A percentile compares a stretch with the other conserved stretches of the same genome.
Evolutionary conservation across 2,113 vertebrate species (phyloP).

Genomic region (Apus apus): DNA sequence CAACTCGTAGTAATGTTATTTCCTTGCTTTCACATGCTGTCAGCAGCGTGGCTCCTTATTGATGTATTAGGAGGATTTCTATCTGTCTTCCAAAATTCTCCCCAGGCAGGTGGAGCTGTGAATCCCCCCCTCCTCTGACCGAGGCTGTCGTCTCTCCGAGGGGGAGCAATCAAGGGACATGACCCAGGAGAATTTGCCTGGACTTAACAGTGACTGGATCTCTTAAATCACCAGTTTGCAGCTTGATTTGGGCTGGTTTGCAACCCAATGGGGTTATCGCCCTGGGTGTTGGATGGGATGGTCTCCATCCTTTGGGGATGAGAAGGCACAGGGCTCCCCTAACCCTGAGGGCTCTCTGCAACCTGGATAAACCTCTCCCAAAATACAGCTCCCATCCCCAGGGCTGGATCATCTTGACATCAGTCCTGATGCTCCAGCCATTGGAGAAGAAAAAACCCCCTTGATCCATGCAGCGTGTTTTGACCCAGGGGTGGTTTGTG

Average conservation of each 20-base stretch:
- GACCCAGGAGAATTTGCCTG: neutral
- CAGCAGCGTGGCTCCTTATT: neutral
- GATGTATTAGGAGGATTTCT: neutral
- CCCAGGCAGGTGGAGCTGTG: accelerated
- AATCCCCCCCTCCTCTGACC: accelerated
- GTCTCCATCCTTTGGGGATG: neutral
- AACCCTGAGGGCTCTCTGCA: neutral
- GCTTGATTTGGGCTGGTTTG: neutral
- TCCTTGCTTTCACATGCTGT: neutral
- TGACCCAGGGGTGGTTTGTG: neutral
- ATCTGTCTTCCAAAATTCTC: neutral
- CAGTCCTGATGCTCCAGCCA: neutral
- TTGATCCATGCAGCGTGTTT: neutral
- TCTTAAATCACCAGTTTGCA: too few species aligned
- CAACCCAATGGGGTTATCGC: accelerated
- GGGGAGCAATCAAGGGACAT: neutral
- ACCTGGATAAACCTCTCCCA: neutral
- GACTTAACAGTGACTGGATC: neutral
- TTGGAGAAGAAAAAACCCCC: neutral
- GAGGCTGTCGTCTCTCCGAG: neutral
- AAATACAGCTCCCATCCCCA: neutral
- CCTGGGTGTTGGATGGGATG: neutral
- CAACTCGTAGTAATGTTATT: slow-evolving; percentile 5
- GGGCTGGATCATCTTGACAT: neutral
- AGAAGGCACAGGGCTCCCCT: neutral